Base-by-base conservation (phyloP, 2,113 vertebrate species). In the Notiomystis cincta region DNA sequence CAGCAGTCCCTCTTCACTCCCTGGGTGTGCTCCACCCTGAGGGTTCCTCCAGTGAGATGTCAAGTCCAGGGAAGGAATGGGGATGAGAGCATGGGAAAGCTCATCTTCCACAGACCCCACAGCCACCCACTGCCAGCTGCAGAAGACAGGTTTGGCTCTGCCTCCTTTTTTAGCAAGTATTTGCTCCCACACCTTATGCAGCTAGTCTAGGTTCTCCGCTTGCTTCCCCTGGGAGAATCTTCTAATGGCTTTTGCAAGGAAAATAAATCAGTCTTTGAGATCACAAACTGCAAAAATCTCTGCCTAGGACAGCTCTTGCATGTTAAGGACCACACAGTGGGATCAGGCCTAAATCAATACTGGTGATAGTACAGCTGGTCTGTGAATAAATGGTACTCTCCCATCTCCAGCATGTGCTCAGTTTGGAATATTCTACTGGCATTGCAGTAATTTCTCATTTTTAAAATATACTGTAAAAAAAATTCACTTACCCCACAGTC, bases 401-500 rank as follows among this genome's bases (percentile, higher is more conserved):
- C 2, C 24, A 48, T 22, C 22, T 72, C 48, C 53, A 77, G 31
- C 30, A 19, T 7, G 6, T 80, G 40, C 66, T 82, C 18, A 66
- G 31, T 69, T 60, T 77, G 23, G 7, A 58, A 40, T 70, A 70
- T 37, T 88, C 56, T 82, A 53, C 38, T 37, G 38, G 10, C 16
- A 66, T 13, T 78, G 19, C 38, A 70, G 37, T 77, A 0, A 12
- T 67, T 77, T 69, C 45, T 54, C 20, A 23, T 53, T 81, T 92
- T 76, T 25, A 1, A 72, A 71, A 82, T 58, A 60, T 1, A 37
- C 23, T 22, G 15, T 37, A 38, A 71, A 86, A 35, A 85, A 37
- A 47, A 38, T 51, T 56, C 87, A 98, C 98, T 98, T 97, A 98
- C 98, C 94, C 98, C 98, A 5, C 98, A 98, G 96, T 98, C 98